Base-by-base conservation (phyloP, 2,113 vertebrate species). In the Sardina pilchardus region DNA sequence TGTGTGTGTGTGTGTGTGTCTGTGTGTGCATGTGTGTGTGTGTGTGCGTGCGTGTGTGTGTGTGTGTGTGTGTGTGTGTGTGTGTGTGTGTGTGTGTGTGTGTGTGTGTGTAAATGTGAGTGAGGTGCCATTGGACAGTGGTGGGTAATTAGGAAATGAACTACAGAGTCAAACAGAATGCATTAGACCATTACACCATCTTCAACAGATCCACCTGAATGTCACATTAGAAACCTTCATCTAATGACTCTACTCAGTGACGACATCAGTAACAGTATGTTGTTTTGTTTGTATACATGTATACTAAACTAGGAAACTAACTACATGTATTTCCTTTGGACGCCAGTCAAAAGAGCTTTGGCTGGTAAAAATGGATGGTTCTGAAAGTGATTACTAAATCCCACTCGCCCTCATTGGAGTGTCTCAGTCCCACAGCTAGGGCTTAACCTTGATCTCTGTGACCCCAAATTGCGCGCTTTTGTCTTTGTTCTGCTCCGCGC, bases 401-500 rank as follows among this genome's bases (percentile, higher is more conserved):
- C 89, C 88, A 90, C 93, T 89, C 89, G 90, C 91, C 90, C 92
- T 90, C 12, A 36, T 93, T 94, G 93, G 91, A 93, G 90, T 91
- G 87, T 93, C 93, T 88, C 91, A 90, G 92, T 95, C 93, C 92
- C 90, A 85, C 88, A 91, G 89, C 91, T 90, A 88, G 88, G 88
- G 86, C 91, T 89, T 95, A 91, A 95, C 93, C 93, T 95, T 96
- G 93, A 95, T 95, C 94, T 90, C 86, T 34, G 82, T 91, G 92
- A 94, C 91, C 92, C 82, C 90, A 36, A 91, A 87, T 88, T 88
- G 89, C 89, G 90, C 81, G 91, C 91, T 88, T 94, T 93, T 88
- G 90, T 92, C 90, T 94, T 87, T 84, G 91, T 90, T 92, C 93
- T 83, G 45, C 45, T 86, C 88, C 34, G 44, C 89, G 45, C 8